Conservation (phyloP, 2,113 vertebrate species). For the Otocyon megalotis region DNA sequence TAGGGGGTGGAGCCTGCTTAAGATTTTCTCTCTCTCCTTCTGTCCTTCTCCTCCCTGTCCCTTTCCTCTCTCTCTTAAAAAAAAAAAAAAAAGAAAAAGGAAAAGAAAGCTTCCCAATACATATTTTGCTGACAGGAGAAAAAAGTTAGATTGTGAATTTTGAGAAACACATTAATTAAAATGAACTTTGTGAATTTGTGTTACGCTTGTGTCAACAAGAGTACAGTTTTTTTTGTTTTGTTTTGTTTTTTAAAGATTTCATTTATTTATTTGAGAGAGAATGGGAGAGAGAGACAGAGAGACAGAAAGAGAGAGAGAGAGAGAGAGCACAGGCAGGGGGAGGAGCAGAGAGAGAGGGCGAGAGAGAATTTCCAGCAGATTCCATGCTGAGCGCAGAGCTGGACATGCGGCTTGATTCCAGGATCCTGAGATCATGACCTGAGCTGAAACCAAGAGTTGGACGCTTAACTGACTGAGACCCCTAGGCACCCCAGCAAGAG, state of each 20-base stretch:
- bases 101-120: background rate
- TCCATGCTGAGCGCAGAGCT: background rate
- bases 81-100: background rate
- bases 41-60: background rate
- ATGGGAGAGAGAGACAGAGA: background rate
- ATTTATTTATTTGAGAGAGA: background rate
- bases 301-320: background rate
- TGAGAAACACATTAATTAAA: background rate
- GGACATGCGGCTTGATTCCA: fast-evolving
- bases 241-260: background rate
- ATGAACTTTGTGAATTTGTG: background rate
- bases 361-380: background rate
- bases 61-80: background rate
- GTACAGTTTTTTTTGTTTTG: background rate
- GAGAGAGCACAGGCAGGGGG: background rate
- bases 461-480: background rate
- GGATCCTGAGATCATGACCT: background rate
- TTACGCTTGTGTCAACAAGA: background rate
- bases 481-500: background rate
- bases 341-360: background rate
- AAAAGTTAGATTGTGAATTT: background rate
- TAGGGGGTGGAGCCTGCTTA: background rate
- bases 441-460: background rate
- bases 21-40: background rate
- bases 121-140: background rate